A percentile compares a stretch with the other conserved stretches of the same genome.
Evolutionary conservation across 2,797 vertebrate genomes (phyloP).

Genomic region (Podarcis siculus): DNA sequence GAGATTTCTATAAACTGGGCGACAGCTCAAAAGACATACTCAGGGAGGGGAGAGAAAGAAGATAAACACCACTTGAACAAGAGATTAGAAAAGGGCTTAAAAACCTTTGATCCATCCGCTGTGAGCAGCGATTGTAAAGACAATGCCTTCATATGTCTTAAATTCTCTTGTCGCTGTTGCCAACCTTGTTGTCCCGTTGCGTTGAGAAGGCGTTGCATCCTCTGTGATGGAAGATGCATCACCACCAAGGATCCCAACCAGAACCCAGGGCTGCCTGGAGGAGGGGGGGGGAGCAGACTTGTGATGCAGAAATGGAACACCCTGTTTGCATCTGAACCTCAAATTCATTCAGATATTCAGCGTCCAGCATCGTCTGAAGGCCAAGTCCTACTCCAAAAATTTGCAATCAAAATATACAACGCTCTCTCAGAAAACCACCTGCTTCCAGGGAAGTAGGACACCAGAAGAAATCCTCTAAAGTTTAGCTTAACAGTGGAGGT

Average conservation of each 20-base stretch:
- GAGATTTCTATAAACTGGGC: background rate
- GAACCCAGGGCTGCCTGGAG: conserved; percentile 69
- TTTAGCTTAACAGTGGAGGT: background rate
- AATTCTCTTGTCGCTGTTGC: conserved; percentile 58
- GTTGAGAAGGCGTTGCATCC: conserved; percentile 41
- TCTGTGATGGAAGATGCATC: conserved; percentile 38
- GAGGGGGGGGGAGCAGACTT: background rate
- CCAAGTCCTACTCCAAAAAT: too few species aligned
- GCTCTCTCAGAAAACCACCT: background rate
- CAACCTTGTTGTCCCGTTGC: conserved; percentile 51
- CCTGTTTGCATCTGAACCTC: too few species aligned
- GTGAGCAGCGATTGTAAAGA: conserved; percentile 65
- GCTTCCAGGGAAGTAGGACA: background rate
- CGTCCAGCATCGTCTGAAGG: too few species aligned
- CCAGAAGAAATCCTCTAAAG: background rate
- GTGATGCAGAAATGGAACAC: background rate
- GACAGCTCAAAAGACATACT: background rate
- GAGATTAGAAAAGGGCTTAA: background rate
- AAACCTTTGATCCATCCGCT: conserved; percentile 72
- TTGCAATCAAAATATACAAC: background rate
- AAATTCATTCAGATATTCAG: too few species aligned
- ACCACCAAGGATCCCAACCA: conserved; percentile 59
- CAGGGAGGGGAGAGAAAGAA: background rate
- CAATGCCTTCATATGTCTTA: conserved; percentile 39
- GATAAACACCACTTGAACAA: background rate